Evolutionary conservation across 2,113 vertebrate genomes (phyloP), one percentile per base, ranked within the genome.

Genomic region (Aegotheles bennettii): DNA sequence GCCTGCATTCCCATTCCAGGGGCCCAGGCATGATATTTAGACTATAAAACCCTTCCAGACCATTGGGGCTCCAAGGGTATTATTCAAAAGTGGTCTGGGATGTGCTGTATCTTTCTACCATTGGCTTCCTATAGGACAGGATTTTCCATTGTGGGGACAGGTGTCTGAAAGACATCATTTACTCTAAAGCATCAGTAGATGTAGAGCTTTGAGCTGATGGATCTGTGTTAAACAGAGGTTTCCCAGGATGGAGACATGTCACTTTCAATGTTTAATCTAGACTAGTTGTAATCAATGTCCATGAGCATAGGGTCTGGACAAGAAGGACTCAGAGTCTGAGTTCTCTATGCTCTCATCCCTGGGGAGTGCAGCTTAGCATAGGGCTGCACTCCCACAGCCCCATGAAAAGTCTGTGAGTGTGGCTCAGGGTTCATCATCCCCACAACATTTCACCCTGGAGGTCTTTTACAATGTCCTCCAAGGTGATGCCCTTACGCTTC

Each of bases 251-350:
- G 18, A 82, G 42, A 82, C 15, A 75, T 61, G 64, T 45, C 47
- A 25, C 18, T 67, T 71, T 67, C 3, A 1, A 24, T 28, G 16
- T 89, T 90, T 64, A 57, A 57, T 48, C 50, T 40, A 78, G 38
- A 67, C 23, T n/a, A 54, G 16, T 14, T 68, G 51, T 35, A 81
- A 69, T 43, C 35, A 13, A 40, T 0, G 0, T 35, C 16, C n/a
- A 23, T 36, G n/a, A 53, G 31, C 0, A 0, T 0, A 56, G 69
- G 50, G 50, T 59, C 42, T 1, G 1, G 12, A 50, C 29, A 63
- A 78, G 29, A 64, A 56, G 36, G 38, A 86, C 19, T 79, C 63
- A 13, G 2, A n/a, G 11, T 25, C 35, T 16, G 42, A 68, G 16
- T 54, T 38, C n/a, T 53, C 13, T 10, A 33, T 38, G 50, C 17